Conservation (phyloP, 2,113 vertebrate genomes). For the Blennius ocellaris region DNA sequence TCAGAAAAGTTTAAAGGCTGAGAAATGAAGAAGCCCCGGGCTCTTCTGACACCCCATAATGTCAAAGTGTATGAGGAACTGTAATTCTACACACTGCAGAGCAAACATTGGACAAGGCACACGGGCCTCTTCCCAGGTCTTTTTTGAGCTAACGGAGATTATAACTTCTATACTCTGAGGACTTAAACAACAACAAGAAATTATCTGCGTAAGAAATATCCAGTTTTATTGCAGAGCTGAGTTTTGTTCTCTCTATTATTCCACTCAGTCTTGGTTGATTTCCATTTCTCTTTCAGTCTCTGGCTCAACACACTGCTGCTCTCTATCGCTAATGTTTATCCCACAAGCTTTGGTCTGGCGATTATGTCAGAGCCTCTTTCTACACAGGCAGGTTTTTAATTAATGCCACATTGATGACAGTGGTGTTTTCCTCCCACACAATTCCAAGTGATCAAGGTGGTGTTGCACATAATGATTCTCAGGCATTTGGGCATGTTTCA, state of each 20-base stretch:
- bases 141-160: slow-evolving; percentile 2
- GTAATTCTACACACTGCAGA: slow-evolving; percentile 46
- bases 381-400: slow-evolving; percentile 10
- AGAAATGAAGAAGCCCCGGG: slow-evolving; percentile 47
- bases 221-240: slow-evolving; percentile 45
- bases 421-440: slow-evolving; percentile 43
- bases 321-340: not conserved
- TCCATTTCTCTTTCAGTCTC: slow-evolving; percentile 7
- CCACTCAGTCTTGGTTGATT: slow-evolving; percentile 9
- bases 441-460: slow-evolving; percentile 67
- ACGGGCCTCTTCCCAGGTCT: slow-evolving; percentile 44
- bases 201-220: slow-evolving; percentile 58
- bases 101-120: slow-evolving; percentile 42
- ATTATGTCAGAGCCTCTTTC: slow-evolving; percentile 5
- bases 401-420: slow-evolving; percentile 12
- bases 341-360: slow-evolving; percentile 27
- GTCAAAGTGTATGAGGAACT: slow-evolving; percentile 39
- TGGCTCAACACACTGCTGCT: not conserved
- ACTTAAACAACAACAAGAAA: slow-evolving; percentile 41
- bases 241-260: not conserved
- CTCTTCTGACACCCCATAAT: slow-evolving; percentile 52
- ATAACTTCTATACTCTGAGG: slow-evolving; percentile 26
- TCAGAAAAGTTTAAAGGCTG: slow-evolving; percentile 52
- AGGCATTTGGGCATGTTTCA: slow-evolving; percentile 77
- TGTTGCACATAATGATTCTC: slow-evolving; percentile 67